phyloP scores from a whole-genome alignment of 2,888 invertebrate species.

The Xiphydria camelus region DNA sequence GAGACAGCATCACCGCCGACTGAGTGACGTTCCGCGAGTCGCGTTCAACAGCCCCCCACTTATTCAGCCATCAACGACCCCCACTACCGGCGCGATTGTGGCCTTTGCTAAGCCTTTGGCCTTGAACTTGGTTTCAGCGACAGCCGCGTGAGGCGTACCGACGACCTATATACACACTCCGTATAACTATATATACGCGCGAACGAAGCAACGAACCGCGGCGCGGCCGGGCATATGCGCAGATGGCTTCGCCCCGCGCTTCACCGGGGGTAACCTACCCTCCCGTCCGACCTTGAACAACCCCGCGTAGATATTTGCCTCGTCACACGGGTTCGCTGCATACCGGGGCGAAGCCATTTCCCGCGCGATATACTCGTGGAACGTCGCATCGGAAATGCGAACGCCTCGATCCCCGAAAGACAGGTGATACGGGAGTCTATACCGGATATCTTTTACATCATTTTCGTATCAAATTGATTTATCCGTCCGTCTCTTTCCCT shows the following conservation, averaged over 20 bases:
- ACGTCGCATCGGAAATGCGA: too few relatives aligned
- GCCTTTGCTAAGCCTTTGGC: slow-evolving; percentile 57
- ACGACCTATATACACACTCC: slow-evolving; percentile 52
- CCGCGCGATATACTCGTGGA: background rate
- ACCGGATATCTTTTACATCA: too few relatives aligned
- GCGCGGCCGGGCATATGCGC: slow-evolving; percentile 1
- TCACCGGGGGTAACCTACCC: slow-evolving; percentile 26
- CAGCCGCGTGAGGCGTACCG: slow-evolving; percentile 56
- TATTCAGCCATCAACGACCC: slow-evolving; percentile 45
- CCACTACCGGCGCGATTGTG: slow-evolving; percentile 43
- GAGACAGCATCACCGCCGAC: slow-evolving; percentile 58
- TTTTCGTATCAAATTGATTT: too few relatives aligned
- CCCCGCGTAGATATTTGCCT: slow-evolving; percentile 32
- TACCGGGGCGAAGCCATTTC: slow-evolving; percentile 1
- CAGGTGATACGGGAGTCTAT: too few relatives aligned
- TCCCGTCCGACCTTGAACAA: slow-evolving; percentile 41
- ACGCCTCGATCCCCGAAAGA: too few relatives aligned
- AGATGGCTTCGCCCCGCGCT: background rate
- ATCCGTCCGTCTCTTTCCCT: too few relatives aligned
- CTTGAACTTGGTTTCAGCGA: slow-evolving; percentile 59
- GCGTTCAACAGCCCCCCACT: slow-evolving; percentile 65
- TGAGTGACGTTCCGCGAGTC: slow-evolving; percentile 62
- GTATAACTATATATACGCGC: slow-evolving; percentile 3
- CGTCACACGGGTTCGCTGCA: slow-evolving; percentile 5
- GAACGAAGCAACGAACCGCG: background rate